Base-by-base conservation (phyloP, 1,140 invertebrate genomes). In the Brachionus sp. region DNA sequence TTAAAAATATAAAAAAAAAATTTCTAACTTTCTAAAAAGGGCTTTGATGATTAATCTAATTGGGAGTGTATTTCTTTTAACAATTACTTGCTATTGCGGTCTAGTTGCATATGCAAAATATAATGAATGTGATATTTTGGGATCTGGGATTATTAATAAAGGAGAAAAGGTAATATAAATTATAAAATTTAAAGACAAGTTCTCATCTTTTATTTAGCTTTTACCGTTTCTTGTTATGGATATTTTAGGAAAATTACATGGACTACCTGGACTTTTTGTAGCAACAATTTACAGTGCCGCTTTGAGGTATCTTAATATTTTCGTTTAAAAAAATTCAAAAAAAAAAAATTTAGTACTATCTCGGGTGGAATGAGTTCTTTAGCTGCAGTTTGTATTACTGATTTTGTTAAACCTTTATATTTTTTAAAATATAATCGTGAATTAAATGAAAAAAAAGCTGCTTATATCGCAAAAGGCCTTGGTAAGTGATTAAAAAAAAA, bases 361-460 rank as follows among this genome's bases (percentile, higher is more conserved):
- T 95, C 95, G 0, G 95, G 94, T 29, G 94, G 95, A 75, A 88
- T 97, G 75, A 97, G 96, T 87, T 95, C 95, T 0, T 88, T 97
- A 62, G 93, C 95, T 0, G 95, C 95, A 0, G 93, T 97, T 5
- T 93, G 93, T 1, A 93, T 94, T 86, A 93, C 97, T 88, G 96
- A 98, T 89, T 83, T 83, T 82, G 84, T 85, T 85, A 85, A 66
- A 77, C 80, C 80, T 2, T 19, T 33, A 2, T 77, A 64, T 64
- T 16, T 12, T 5, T 25, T 16, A 19, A 3, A 39, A n/a, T 39
- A 68, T 16, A 25, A 33, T 5, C 39, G 53, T 46, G 19, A 29
- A 16, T 29, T 83, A 13, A 23, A 83, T 53, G 80, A 83, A 16
- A 29, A 44, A 16, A 23, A 42, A n/a, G 33, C 80, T 13, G 46